Evolutionary conservation across 2,113 vertebrate species (phyloP).

Genomic region (Pogona vitticeps): DNA sequence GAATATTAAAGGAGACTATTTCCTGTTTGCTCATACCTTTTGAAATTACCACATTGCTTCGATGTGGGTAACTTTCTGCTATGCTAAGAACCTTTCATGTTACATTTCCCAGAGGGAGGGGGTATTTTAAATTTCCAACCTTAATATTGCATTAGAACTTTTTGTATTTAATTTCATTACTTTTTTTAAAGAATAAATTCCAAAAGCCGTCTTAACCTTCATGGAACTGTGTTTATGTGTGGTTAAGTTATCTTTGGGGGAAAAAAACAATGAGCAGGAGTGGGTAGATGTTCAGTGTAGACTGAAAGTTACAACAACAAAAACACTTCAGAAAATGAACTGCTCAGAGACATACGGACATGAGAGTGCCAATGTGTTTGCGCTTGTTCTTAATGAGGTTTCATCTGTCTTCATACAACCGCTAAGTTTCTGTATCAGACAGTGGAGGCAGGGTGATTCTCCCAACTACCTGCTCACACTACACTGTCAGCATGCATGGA

Average conservation of each 20-base stretch:
- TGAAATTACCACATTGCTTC: background rate
- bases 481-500: too few relatives aligned
- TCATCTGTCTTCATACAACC: background rate
- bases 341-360: background rate
- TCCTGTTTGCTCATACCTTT: constrained; percentile 7
- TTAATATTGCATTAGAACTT: constrained; percentile 27
- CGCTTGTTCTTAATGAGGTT: background rate
- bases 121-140: constrained; percentile 32
- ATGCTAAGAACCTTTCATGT: background rate
- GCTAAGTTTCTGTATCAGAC: too few relatives aligned
- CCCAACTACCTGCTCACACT: too few relatives aligned
- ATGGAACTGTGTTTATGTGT: constrained; percentile 17
- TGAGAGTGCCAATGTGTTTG: too few relatives aligned
- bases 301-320: background rate
- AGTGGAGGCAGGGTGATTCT: too few relatives aligned
- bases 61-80: background rate
- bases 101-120: constrained; percentile 16
- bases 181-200: constrained; percentile 35
- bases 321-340: background rate
- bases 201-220: constrained; percentile 17
- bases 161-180: constrained; percentile 45
- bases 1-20: constrained; percentile 11
- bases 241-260: background rate
- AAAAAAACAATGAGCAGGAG: background rate
- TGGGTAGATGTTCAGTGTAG: background rate